These are phyloP conservation scores for Stomatorhinus walkeri DNA, from an alignment of 2,797 vertebrate genomes.

Conservation along the genomic window DNA sequence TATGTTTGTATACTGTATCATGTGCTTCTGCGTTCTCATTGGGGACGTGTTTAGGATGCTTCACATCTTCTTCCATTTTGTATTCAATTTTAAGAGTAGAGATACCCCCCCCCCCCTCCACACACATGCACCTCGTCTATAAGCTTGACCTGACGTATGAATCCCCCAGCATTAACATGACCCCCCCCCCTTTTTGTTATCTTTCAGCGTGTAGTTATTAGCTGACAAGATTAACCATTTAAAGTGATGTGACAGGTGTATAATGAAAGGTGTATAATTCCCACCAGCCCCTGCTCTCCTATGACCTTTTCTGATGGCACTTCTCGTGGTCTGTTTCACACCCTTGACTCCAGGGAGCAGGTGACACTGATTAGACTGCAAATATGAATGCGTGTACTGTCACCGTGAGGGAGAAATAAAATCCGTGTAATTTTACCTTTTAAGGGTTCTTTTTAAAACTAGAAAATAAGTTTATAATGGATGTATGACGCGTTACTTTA, in stretches of 20 bases:
- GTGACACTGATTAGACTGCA: background rate
- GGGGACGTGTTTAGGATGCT: background rate
- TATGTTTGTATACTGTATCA: background rate
- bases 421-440: background rate
- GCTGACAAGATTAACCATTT: background rate
- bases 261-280: background rate
- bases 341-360: background rate
- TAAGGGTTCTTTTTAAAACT: background rate
- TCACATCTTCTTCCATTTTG: background rate
- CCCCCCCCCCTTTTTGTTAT: background rate
- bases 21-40: background rate
- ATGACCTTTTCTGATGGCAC: background rate
- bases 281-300: background rate
- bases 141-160: background rate
- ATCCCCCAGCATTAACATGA: background rate
- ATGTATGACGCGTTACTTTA: background rate
- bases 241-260: background rate
- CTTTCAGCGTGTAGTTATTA: background rate
- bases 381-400: background rate
- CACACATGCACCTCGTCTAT: background rate
- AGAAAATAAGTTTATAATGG: background rate
- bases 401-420: background rate
- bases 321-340: background rate
- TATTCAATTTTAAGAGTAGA: background rate
- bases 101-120: background rate